These are phyloP conservation scores for Drosophila kuntzei DNA, from an alignment of 2,888 invertebrate genomes.

Conservation along the genomic window DNA sequence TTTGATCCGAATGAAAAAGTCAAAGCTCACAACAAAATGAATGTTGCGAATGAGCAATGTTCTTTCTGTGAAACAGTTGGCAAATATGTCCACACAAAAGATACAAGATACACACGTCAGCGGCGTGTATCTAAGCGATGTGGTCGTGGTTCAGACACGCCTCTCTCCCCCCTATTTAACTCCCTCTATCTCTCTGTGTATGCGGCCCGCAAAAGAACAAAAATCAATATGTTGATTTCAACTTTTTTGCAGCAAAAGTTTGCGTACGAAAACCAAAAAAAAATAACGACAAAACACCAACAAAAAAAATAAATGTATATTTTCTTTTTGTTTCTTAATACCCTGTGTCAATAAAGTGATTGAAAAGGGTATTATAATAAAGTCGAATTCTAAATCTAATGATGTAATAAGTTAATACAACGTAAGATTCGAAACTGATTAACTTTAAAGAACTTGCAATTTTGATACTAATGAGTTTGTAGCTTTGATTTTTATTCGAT, in stretches of 20 bases:
- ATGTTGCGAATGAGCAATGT: slow-evolving; percentile 53
- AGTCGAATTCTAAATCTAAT: background rate
- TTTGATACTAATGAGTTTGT: background rate
- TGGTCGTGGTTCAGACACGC: slow-evolving; percentile 56
- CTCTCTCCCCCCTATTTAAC: background rate
- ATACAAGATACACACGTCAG: slow-evolving; percentile 80
- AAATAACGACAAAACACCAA: slow-evolving; percentile 19
- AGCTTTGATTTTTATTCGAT: background rate
- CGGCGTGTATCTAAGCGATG: slow-evolving; percentile 58
- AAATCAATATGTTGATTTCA: slow-evolving; percentile 79
- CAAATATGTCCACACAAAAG: slow-evolving; percentile 47
- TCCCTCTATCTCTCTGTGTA: slow-evolving; percentile 12
- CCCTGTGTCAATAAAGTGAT: slow-evolving; percentile 10
- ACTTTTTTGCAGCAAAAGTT: slow-evolving; percentile 52
- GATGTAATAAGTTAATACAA: background rate
- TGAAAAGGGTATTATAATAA: slow-evolving; percentile 1
- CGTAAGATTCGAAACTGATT: background rate
- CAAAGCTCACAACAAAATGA: slow-evolving; percentile 46
- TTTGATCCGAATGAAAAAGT: slow-evolving; percentile 30
- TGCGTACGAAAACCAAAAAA: slow-evolving; percentile 39
- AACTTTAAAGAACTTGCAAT: too few species aligned
- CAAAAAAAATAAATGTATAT: slow-evolving; percentile 31
- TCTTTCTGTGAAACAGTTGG: slow-evolving; percentile 56
- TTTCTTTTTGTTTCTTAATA: slow-evolving; percentile 31
- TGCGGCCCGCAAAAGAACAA: slow-evolving; percentile 55